These are phyloP conservation scores for Phrixothrix hirtus DNA, from an alignment of 2,888 invertebrate species.

Conservation along the genomic window DNA sequence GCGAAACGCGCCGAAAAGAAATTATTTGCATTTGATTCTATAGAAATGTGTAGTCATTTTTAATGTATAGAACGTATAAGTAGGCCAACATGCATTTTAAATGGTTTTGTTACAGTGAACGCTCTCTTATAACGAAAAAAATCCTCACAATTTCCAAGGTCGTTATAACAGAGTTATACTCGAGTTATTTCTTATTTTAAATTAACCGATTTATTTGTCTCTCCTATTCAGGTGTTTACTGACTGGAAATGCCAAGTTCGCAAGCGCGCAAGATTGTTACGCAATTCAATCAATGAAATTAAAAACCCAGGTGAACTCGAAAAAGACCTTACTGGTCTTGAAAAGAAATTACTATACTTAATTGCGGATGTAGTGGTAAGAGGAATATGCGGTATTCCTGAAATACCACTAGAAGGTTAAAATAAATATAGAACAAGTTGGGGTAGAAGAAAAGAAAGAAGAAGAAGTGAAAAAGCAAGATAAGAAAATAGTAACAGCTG, in stretches of 20 bases:
- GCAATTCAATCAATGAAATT: conserved; percentile 2
- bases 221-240: conserved; percentile 3
- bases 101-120: too few species aligned
- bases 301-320: conserved; percentile 5
- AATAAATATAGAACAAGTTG: conserved; percentile 2
- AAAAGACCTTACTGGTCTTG: conserved; percentile 7
- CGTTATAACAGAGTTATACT: too few species aligned
- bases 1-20: too few species aligned
- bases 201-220: too few species aligned
- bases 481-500: too few species aligned
- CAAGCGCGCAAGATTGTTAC: conserved; percentile 4
- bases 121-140: too few species aligned
- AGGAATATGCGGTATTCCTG: conserved; percentile 5
- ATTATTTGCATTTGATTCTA: too few species aligned
- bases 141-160: too few species aligned
- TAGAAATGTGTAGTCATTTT: too few species aligned
- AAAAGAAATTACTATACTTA: conserved; percentile 10
- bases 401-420: conserved; percentile 3
- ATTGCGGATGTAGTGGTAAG: conserved; percentile 6
- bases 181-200: too few species aligned
- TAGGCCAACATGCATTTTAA: too few species aligned
- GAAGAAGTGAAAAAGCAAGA: neutral
- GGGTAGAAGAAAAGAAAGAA: neutral
- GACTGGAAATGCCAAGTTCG: conserved; percentile 12
- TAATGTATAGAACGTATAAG: too few species aligned